Base-by-base conservation (phyloP, 1,140 invertebrate genomes). In the Procambarus clarkii region DNA sequence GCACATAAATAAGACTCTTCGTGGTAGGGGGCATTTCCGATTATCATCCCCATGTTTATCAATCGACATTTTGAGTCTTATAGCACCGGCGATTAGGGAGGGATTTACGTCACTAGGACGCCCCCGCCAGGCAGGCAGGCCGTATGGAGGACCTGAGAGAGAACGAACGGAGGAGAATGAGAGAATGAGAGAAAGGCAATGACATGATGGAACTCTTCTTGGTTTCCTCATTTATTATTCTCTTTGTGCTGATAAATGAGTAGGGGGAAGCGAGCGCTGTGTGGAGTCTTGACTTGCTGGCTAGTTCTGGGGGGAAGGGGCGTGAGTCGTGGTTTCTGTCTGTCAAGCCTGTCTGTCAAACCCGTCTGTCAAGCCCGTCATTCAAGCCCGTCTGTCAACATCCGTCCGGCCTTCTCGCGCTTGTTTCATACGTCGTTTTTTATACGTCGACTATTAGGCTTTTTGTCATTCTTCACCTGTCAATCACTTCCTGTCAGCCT, bases 1-100 rank as follows among this genome's bases (percentile, higher is more conserved):
- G 50, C 78, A 80, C 78, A 80, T 80, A 80, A 80, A 80, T 80
- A 80, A 13, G 78, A 80, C 76, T 78, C 44, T 24, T n/a, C 76
- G 24, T 48, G 46, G 76, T 44, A 48, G 76, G 76, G 34, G 34
- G 18, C 78, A 80, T n/a, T 50, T 80, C 3, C 46, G 78, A 80
- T 80, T 80, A 50, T 50, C 50, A 80, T 80, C 78, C 78, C 78
- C 46, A 45, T 80, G 78, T 80, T 80, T 80, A 54, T 54, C 46
- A 45, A 50, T 80, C 78, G 21, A 11, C 48, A 80, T 18, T 80
- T 48, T 80, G 78, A 50, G 21, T 46, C 46, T 80, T 80, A 46
- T 11, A 9, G 2, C 46, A 45, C 78, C 9, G 11, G 34, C 50
- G 78, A 5, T 24, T 50, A 80, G 50, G 78, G 78, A 3, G 11